Evolutionary conservation across 2,888 invertebrate species (phyloP), one percentile per base, ranked within the genome.

Genomic region (Clivina fossor): DNA sequence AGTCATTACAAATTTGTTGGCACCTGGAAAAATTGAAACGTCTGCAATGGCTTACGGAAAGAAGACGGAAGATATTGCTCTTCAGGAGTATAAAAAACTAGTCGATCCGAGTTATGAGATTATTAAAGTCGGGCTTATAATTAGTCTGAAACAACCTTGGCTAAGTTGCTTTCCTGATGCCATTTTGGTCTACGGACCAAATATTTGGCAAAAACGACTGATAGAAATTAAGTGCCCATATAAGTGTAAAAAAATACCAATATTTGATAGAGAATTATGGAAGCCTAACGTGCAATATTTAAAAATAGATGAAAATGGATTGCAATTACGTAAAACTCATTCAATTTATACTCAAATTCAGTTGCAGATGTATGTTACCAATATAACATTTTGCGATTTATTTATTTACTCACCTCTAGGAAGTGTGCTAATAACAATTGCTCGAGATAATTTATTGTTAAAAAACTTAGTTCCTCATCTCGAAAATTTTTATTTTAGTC

Each of bases 151-250:
- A 11, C 57, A 62, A 56, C 62, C 61, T 8, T 62, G 61, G 61
- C 44, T 63, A n/a, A 30, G 57, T 35, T 63, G 61, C 43, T 60
- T 58, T 24, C 61, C 61, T 13, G 61, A 62, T 54, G 61, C 46
- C 22, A 55, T 63, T 50, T 2, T 58, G 8, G 32, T 46, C 4
- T 56, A 57, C 18, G 62, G 61, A 11, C 8, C 33, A 30, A 55
- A 59, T 47, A 56, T 58, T 56, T 63, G 58, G 57, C 43, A 61
- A 26, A 63, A 63, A 51, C 53, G 32, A 37, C 13, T 61, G n/a
- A 28, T 62, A n/a, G 61, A 62, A 47, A 61, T 63, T 18, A 61
- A 61, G 48, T 63, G 61, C 48, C 60, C 62, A 7, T 56, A 44
- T 37, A 57, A 49, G 19, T 61, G 56, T 22, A 30, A 32, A 20